A percentile compares a stretch with the other conserved stretches of the same genome.
phyloP scores from a whole-genome alignment of 2,888 invertebrate genomes.

The Caenorhabditis macrosperma region DNA sequence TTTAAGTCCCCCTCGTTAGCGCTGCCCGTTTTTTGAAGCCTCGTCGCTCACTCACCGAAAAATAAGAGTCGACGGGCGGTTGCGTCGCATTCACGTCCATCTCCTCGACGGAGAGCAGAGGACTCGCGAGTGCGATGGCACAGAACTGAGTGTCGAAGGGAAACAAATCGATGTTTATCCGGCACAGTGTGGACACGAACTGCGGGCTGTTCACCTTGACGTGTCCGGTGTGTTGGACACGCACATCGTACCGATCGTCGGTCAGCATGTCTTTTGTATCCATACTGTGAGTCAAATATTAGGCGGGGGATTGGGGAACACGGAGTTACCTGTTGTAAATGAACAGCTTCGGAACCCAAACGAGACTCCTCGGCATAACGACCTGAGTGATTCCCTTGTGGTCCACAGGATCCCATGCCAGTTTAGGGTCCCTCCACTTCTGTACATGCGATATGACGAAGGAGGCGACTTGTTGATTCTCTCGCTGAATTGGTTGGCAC shows the following conservation, averaged over 20 bases:
- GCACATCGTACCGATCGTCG: conserved; percentile 76
- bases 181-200: conserved; percentile 74
- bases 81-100: conserved; percentile 76
- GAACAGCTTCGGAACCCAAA: conserved; percentile 79
- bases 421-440: conserved; percentile 74
- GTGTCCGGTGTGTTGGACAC: conserved; percentile 72
- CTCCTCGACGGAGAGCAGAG: conserved; percentile 75
- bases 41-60: conserved; percentile 63
- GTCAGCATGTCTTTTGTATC: conserved; percentile 78
- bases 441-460: conserved; percentile 78
- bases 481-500: conserved; percentile 66
- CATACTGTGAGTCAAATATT: conserved; percentile 68
- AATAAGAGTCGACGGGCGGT: conserved; percentile 75
- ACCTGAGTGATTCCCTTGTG: conserved; percentile 72
- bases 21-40: conserved; percentile 15
- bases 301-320: not conserved
- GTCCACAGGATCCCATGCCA: conserved; percentile 73
- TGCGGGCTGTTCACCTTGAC: conserved; percentile 76
- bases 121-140: conserved; percentile 78
- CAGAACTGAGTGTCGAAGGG: conserved; percentile 79
- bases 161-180: conserved; percentile 76
- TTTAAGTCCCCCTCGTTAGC: not conserved
- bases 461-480: conserved; percentile 78
- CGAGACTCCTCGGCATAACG: conserved; percentile 73
- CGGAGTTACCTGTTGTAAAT: conserved; percentile 74